These are phyloP conservation scores for Alethe diademata DNA, from an alignment of 2,113 vertebrate genomes.

Conservation along the genomic window DNA sequence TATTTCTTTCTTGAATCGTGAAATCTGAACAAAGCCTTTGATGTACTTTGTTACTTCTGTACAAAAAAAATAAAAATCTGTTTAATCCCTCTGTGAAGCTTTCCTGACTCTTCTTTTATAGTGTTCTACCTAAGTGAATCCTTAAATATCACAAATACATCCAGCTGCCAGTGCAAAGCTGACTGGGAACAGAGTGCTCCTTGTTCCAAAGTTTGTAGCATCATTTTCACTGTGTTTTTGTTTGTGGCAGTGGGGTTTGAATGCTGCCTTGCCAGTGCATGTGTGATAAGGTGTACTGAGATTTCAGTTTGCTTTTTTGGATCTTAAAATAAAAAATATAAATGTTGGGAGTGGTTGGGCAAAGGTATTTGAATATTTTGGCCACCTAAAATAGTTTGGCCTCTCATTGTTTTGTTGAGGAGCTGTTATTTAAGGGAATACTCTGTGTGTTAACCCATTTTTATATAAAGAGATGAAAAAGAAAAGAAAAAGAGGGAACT, in stretches of 20 bases:
- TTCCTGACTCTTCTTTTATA: not conserved
- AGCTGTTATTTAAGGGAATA: not conserved
- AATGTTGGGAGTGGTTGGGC: not conserved
- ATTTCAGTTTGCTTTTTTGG: not conserved
- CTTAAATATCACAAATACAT: not conserved
- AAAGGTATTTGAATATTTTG: not conserved
- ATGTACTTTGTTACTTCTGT: not conserved
- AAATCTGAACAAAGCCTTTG: not conserved
- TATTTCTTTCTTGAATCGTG: not conserved
- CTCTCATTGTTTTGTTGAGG: not conserved
- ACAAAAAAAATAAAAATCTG: not conserved
- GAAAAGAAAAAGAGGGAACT: not conserved
- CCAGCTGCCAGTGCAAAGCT: not conserved
- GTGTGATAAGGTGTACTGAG: fast-evolving
- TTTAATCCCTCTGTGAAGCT: not conserved
- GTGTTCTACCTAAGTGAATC: fast-evolving
- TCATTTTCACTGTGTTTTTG: fast-evolving
- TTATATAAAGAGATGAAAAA: not conserved
- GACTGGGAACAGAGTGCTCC: not conserved
- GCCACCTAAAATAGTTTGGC: not conserved
- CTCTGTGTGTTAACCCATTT: not conserved
- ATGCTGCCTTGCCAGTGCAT: fast-evolving
- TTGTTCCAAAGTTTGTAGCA: not conserved
- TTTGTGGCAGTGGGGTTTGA: not conserved
- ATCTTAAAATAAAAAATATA: not conserved